These are phyloP conservation scores for Ischnus inquisitorius DNA, from an alignment of 2,888 invertebrate genomes.

Conservation along the genomic window DNA sequence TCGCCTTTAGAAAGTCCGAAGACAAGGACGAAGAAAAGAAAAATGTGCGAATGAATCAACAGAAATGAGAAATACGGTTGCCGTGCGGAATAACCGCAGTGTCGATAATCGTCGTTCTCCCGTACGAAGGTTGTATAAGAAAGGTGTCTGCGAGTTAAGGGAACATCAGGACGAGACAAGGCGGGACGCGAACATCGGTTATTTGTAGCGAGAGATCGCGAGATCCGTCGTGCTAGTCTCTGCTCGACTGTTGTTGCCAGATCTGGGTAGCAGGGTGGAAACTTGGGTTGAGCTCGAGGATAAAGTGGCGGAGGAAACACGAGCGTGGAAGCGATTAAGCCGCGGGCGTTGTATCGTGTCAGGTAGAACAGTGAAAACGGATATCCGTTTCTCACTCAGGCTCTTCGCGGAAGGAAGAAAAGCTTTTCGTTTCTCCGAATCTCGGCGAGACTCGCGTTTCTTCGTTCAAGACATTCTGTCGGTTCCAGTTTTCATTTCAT, in stretches of 20 bases:
- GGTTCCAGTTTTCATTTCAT: too few relatives aligned
- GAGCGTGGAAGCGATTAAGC: constrained; percentile 66
- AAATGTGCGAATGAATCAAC: neutral
- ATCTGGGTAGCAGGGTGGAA: neutral
- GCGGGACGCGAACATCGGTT: constrained; percentile 31
- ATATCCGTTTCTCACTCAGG: constrained; percentile 53
- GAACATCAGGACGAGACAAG: constrained; percentile 24
- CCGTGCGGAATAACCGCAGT: constrained; percentile 17
- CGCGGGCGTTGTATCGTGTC: constrained; percentile 52
- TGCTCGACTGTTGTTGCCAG: neutral
- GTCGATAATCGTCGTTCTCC: constrained; percentile 7
- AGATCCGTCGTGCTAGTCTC: constrained; percentile 21
- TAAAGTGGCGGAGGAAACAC: constrained; percentile 39
- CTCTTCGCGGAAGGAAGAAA: neutral
- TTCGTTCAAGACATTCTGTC: neutral
- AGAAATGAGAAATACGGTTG: constrained; percentile 7
- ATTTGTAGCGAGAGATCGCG: constrained; percentile 52
- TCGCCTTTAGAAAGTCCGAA: constrained; percentile 3
- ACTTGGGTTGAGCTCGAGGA: constrained; percentile 16
- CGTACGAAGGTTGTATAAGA: neutral
- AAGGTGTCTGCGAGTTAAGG: constrained; percentile 13
- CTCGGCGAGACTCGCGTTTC: neutral
- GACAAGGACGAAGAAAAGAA: neutral
- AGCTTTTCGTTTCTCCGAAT: neutral
- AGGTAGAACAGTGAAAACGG: constrained; percentile 52